These are phyloP conservation scores for Beris morrisii DNA, from an alignment of 2,888 invertebrate species.

Conservation along the genomic window DNA sequence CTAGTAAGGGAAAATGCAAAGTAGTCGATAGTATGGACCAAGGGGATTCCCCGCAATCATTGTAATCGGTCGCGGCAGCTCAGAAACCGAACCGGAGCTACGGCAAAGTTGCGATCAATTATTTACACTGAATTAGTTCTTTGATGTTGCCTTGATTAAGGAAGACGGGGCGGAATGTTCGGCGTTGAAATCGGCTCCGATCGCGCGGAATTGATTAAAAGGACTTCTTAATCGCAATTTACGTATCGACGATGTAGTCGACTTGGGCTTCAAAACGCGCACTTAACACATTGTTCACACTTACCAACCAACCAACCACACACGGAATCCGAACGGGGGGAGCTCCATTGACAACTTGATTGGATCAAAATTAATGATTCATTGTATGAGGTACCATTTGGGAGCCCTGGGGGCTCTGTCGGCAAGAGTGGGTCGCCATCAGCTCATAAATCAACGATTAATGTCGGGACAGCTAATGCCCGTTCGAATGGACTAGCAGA, in stretches of 20 bases:
- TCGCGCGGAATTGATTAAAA: constrained; percentile 38
- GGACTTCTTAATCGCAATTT: constrained; percentile 30
- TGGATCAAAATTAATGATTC: constrained; percentile 41
- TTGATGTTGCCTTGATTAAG: constrained; percentile 38
- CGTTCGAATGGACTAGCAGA: constrained; percentile 8
- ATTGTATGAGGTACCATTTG: constrained; percentile 23
- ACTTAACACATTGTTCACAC: neutral
- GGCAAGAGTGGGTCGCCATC: constrained; percentile 22
- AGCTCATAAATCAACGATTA: constrained; percentile 35
- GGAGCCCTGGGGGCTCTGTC: neutral
- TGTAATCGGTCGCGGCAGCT: neutral
- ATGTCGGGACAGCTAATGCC: constrained; percentile 29
- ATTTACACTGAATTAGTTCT: constrained; percentile 39
- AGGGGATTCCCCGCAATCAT: neutral
- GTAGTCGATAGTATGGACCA: neutral
- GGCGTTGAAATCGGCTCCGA: constrained; percentile 30
- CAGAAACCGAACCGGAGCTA: neutral
- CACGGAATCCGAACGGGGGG: constrained; percentile 14
- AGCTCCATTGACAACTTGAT: constrained; percentile 40
- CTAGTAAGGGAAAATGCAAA: neutral
- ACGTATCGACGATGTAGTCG: constrained; percentile 22
- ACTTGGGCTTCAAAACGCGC: neutral
- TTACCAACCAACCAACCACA: neutral
- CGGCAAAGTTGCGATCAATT: constrained; percentile 35
- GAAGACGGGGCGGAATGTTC: constrained; percentile 3